A percentile compares a stretch with the other conserved stretches of the same genome.
phyloP scores from a whole-genome alignment of 2,888 invertebrate genomes.

The Crioceris asparagi region DNA sequence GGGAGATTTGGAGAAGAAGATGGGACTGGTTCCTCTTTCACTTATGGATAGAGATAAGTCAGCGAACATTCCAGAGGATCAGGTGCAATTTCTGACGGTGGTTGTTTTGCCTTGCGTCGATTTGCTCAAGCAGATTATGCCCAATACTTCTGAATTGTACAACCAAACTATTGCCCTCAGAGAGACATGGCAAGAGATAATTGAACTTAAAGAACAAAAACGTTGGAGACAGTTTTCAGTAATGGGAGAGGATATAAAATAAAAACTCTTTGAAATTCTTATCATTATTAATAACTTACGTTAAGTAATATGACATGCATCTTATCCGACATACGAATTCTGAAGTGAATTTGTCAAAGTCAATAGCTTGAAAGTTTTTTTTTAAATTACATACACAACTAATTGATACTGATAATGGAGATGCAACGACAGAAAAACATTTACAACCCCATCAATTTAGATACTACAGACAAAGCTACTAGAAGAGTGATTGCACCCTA shows the following conservation, averaged over 20 bases:
- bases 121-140: conserved; percentile 43
- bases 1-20: conserved; percentile 49
- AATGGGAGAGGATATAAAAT: too few species aligned
- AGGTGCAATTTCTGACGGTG: conserved; percentile 48
- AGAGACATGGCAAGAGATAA: conserved; percentile 49
- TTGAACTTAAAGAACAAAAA: conserved; percentile 44
- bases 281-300: too few species aligned
- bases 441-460: conserved; percentile 12
- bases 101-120: conserved; percentile 49
- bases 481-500: conserved; percentile 50
- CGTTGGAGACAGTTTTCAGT: conserved; percentile 48
- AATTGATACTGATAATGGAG: too few species aligned
- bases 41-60: conserved; percentile 53
- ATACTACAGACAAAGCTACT: conserved; percentile 42
- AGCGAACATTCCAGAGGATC: conserved; percentile 49
- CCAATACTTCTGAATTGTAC: conserved; percentile 42
- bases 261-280: too few species aligned
- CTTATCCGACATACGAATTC: too few species aligned
- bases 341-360: too few species aligned
- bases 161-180: conserved; percentile 44
- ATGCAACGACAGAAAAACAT: too few species aligned
- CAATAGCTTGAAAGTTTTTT: too few species aligned
- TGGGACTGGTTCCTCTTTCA: conserved; percentile 49
- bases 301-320: too few species aligned
- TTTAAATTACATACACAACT: too few species aligned